A percentile compares a stretch with the other conserved stretches of the same genome.
Conservation (phyloP, 2,888 invertebrate species). For the Terebella lapidaria region DNA sequence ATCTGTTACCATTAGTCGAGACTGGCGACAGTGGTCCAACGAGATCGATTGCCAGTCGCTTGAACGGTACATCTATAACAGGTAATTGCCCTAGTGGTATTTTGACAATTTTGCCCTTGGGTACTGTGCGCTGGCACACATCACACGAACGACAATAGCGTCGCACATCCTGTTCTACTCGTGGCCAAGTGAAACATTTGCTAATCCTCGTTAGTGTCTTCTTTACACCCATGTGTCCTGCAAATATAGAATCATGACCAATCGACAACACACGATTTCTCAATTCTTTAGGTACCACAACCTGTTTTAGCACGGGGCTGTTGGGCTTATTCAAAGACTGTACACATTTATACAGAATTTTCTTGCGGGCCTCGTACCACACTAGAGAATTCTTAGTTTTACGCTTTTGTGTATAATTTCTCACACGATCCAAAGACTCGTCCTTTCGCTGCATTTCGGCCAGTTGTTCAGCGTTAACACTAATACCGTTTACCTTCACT, state of each 20-base stretch:
- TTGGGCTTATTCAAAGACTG: neutral
- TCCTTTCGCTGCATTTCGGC: neutral
- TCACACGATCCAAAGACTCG: neutral
- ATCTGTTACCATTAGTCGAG: neutral
- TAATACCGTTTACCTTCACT: no score
- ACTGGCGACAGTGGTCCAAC: conserved; percentile 5
- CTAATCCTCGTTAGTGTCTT: neutral
- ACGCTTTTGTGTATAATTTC: neutral
- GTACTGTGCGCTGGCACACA: neutral
- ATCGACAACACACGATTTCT: neutral
- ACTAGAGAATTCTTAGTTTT: neutral
- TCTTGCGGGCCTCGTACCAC: neutral
- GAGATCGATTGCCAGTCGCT: neutral
- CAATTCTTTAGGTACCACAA: neutral
- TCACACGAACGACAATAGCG: neutral
- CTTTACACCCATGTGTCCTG: neutral
- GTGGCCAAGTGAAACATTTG: neutral
- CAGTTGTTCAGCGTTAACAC: neutral
- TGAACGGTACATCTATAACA: neutral
- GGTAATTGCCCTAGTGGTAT: neutral
- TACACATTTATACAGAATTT: neutral
- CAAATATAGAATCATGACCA: neutral
- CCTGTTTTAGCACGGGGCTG: neutral
- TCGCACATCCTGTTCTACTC: neutral
- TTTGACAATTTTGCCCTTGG: neutral